phyloP scores from a whole-genome alignment of 2,888 invertebrate genomes.

The Erpobdella octoculata region DNA sequence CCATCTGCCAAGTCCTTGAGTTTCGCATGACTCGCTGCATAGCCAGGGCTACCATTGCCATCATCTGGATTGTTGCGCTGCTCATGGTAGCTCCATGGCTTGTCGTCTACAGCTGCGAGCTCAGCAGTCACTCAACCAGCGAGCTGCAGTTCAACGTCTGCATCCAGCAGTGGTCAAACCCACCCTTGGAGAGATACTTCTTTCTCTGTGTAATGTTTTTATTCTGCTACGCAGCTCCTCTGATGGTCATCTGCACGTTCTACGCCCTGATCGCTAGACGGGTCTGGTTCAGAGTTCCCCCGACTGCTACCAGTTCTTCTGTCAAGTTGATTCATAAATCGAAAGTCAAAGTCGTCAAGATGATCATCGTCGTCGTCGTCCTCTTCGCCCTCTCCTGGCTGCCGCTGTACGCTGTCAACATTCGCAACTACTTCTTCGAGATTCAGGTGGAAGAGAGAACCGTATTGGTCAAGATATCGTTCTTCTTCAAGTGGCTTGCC shows the following conservation, averaged over 20 bases:
- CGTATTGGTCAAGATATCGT: conserved; percentile 54
- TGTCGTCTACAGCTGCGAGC: conserved; percentile 63
- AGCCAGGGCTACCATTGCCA: conserved; percentile 69
- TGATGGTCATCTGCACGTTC: conserved; percentile 81
- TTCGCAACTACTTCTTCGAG: conserved; percentile 72
- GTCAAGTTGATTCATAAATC: conserved; percentile 63
- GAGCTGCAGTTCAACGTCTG: conserved; percentile 37
- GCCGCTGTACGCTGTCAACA: conserved; percentile 79
- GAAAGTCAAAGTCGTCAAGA: conserved; percentile 86
- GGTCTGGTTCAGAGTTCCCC: conserved; percentile 71
- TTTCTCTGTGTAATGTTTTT: conserved; percentile 80
- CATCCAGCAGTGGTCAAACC: conserved; percentile 56
- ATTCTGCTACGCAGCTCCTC: conserved; percentile 81
- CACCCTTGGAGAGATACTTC: conserved; percentile 60
- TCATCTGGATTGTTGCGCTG: conserved; percentile 81
- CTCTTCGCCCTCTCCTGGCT: conserved; percentile 88
- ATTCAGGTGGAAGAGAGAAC: conserved; percentile 33
- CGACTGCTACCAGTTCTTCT: conserved; percentile 66
- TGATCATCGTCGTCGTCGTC: conserved; percentile 84
- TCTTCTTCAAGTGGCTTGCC: conserved; percentile 71
- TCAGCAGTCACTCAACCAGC: too few species aligned
- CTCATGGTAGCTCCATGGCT: conserved; percentile 82
- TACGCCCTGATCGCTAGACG: conserved; percentile 69
- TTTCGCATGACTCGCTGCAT: conserved; percentile 81
- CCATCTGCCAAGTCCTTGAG: conserved; percentile 88